Conservation (phyloP, 2,797 vertebrate genomes). For the Linurgus olivaceus region DNA sequence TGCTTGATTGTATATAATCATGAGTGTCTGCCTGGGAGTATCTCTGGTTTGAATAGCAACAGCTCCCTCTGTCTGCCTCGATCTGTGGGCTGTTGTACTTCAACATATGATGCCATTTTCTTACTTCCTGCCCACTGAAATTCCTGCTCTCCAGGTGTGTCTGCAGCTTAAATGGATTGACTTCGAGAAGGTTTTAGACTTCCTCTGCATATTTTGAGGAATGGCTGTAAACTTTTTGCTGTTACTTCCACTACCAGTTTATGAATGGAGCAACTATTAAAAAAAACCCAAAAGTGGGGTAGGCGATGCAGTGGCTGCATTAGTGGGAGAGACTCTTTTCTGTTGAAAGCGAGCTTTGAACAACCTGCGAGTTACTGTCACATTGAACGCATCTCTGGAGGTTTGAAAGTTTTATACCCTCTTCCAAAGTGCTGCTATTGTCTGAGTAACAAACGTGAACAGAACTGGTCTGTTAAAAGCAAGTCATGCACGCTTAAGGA, state of each 20-base stretch:
- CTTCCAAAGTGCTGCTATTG: constrained; percentile 24
- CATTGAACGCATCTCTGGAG: neutral
- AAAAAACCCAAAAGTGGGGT: neutral
- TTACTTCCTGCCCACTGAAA: neutral
- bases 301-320: rapidly evolving
- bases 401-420: neutral
- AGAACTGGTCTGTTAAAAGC: constrained; percentile 23
- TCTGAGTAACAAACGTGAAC: constrained; percentile 3
- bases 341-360: constrained; percentile 13
- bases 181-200: neutral
- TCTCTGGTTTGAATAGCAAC: neutral
- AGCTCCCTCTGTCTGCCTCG: constrained; percentile 37
- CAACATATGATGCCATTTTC: neutral
- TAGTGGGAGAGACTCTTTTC: neutral
- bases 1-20: neutral
- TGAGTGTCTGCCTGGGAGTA: neutral
- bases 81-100: neutral
- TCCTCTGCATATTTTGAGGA: neutral
- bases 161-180: neutral
- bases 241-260: neutral
- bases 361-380: neutral
- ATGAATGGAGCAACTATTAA: neutral
- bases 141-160: neutral
- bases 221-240: neutral
- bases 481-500: constrained; percentile 7